Base-by-base conservation (phyloP, 2,113 vertebrate species). In the Callionymus lyra region DNA sequence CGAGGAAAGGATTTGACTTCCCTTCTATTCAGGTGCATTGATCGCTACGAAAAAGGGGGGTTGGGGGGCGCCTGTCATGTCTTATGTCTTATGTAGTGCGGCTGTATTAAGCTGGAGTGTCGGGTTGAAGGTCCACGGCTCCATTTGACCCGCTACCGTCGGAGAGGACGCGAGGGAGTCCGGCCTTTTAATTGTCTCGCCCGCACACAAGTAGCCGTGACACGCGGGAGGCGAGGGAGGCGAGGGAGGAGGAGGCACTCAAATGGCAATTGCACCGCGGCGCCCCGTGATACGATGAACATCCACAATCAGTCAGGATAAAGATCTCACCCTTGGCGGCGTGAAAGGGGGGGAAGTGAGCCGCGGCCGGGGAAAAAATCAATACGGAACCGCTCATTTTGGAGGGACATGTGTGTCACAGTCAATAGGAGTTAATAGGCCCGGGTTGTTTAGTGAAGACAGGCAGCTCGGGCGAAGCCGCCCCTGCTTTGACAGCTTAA, bases 351-450 rank as follows among this genome's bases (percentile, higher is more conserved):
- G 90, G 90, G 88, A 93, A 91, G 92, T 91, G 89, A 92, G 81
- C 85, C 91, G 91, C 84, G 90, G n/a, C n/a, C 87, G 88, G 83
- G 83, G 88, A 86, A 88, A 91, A 84, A 96, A 97, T 98, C 93
- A 95, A 96, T 97, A 87, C 84, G 86, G 89, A 89, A 78, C 88
- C 88, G 90, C 90, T 97, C 91, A 93, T 95, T 97, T 89, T 89
- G 87, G 79, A 80, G 87, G 91, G 92, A 94, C 92, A 95, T 93
- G 89, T 91, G 94, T 94, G 93, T 95, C 94, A 91, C 92, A 92
- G 93, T 92, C 93, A 96, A 95, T 96, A 92, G 88, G 87, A 92
- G 86, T 91, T 94, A 97, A 95, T 87, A 92, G 91, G 93, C 85
- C n/a, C 82, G 85, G 86, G 87, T 81, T 86, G 89, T 91, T 89